Base-by-base conservation (phyloP, 2,888 invertebrate genomes). In the Notodonta dromedarius region DNA sequence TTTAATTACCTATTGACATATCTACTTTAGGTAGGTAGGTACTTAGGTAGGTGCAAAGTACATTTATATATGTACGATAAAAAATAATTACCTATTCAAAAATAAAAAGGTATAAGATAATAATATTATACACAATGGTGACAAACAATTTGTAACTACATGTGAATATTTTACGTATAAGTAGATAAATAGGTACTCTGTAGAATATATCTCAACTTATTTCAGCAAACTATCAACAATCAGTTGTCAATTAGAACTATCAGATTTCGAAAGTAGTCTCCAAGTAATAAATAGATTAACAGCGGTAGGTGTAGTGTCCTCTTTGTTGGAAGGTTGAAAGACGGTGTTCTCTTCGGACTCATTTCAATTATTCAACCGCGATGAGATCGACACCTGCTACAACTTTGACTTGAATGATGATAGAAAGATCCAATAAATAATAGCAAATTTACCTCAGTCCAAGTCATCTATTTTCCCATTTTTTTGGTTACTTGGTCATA, bases 161-260 rank as follows among this genome's bases (percentile, higher is more conserved):
- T 5, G 14, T 50, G 14, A n/a, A 14, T n/a, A 11, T 50, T 50
- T n/a, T 50, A 50, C 24, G 24, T 24, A 24, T 24, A 24, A 24
- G 24, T 24, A 24, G 5, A 42, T 1, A 9, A 9, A 8, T 7
- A 7, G 11, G 11, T 42, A 46, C 5, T n/a, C 46, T 5, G 46
- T 5, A 16, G 16, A 16, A 16, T 50, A 9, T 8, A 50, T 52
- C 12, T 24, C 13, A 13, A 24, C 52, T 32, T 32, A 55, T 6
- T 12, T 50, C 9, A 12, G 48, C 14, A 50, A 40, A 32, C 35
- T 67, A 65, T 62, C 73, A 65, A 67, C 61, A 73, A 67, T 73
- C 60, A 65, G 54, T 78, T 83, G 85, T 82, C 84, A 83, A 83
- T 81, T 81, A 79, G 62, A 76, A 71, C 72, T 77, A 73, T 75